Conservation (phyloP, 92 coral and sea anemone genomes). For the Palythoa heliodiscus region DNA sequence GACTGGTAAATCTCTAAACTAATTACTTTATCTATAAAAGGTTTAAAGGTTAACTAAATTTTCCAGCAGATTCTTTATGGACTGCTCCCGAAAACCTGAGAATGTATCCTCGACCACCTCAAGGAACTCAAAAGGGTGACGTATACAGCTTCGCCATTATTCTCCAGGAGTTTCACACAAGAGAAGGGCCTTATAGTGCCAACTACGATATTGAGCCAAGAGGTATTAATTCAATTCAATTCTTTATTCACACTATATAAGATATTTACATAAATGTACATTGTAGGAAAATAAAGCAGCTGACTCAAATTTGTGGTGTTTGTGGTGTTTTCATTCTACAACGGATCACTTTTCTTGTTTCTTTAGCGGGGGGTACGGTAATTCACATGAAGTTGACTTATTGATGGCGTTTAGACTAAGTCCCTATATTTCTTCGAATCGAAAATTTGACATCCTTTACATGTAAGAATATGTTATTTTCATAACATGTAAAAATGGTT, state of each 20-base stretch:
- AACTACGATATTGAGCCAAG: constrained; percentile 70
- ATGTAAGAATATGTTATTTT: too few relatives aligned
- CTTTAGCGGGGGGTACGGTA: neutral
- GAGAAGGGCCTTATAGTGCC: constrained; percentile 87
- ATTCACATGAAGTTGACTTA: too few relatives aligned
- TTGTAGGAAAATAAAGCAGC: too few relatives aligned
- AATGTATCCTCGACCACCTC: constrained; percentile 55
- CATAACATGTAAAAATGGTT: too few relatives aligned
- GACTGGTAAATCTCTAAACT: too few relatives aligned
- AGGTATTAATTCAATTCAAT: too few relatives aligned
- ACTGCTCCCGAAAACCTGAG: constrained; percentile 91
- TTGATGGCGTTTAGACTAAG: too few relatives aligned
- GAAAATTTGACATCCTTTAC: too few relatives aligned
- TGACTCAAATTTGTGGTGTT: neutral
- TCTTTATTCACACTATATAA: too few relatives aligned
- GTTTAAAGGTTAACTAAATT: neutral
- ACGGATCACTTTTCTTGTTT: neutral
- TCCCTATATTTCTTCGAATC: too few relatives aligned
- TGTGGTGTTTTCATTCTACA: neutral
- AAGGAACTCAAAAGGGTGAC: constrained; percentile 90
- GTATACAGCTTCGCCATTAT: constrained; percentile 94
- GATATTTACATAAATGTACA: too few relatives aligned
- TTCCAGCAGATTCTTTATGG: constrained; percentile 76
- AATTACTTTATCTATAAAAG: too few relatives aligned
- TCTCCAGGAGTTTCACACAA: constrained; percentile 90